Percentiles rank a stretch among this genome's conserved stretches.
Evolutionary conservation across 1,140 invertebrate genomes (phyloP).

Genomic region (Pseudomyrmex cubaensis): DNA sequence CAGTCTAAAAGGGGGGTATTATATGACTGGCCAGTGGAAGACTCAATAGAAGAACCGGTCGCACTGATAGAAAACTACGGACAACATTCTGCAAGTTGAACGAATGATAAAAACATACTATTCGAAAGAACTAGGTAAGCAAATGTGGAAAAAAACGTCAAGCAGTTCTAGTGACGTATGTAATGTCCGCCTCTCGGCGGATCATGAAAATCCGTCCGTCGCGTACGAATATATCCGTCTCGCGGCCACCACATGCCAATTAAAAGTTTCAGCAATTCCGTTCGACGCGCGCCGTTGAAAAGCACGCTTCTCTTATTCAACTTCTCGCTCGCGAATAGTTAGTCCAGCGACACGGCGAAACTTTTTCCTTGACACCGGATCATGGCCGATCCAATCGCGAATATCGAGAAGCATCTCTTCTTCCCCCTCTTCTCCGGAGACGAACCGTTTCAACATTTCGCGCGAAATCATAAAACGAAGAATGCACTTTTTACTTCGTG

Average conservation of each 20-base stretch:
- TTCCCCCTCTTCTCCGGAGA: not conserved
- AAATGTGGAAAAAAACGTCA: too few relatives aligned
- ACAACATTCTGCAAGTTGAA: too few relatives aligned
- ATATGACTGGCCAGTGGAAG: too few relatives aligned
- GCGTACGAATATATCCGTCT: constrained; percentile 13
- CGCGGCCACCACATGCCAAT: constrained; percentile 33
- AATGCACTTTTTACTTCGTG: not conserved
- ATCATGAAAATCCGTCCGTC: constrained; percentile 10
- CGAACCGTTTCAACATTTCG: not conserved
- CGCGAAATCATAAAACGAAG: not conserved
- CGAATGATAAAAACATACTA: too few relatives aligned
- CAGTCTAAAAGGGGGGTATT: too few relatives aligned
- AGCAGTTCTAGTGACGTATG: too few relatives aligned
- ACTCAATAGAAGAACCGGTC: too few relatives aligned
- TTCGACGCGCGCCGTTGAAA: not conserved
- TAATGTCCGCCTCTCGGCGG: not conserved
- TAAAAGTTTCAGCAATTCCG: constrained; percentile 52
- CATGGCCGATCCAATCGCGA: constrained; percentile 18
- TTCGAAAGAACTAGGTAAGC: too few relatives aligned
- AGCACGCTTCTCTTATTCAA: constrained; percentile 31
- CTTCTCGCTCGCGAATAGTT: constrained; percentile 28
- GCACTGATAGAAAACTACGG: too few relatives aligned
- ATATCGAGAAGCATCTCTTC: constrained; percentile 3
- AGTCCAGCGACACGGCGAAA: constrained; percentile 37
- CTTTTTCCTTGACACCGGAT: constrained; percentile 57